Conservation (phyloP, 2,888 invertebrate species). For the Epirrhoe tristata region DNA sequence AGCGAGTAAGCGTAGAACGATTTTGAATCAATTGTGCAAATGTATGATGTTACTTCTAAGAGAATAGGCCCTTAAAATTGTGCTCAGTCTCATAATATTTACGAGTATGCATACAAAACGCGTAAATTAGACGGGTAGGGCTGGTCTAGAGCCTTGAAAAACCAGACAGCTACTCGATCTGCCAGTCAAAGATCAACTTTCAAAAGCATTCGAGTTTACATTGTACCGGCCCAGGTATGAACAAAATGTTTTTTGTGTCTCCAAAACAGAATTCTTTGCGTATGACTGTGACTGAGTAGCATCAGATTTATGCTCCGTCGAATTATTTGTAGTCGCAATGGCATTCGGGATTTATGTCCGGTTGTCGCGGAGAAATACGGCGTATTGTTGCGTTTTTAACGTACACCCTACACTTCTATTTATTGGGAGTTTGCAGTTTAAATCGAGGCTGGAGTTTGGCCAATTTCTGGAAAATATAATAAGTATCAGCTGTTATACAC, state of each 20-base stretch:
- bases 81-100: conserved; percentile 18
- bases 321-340: conserved; percentile 52
- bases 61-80: conserved; percentile 28
- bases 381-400: conserved; percentile 56
- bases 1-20: not conserved
- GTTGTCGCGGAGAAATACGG: conserved; percentile 47
- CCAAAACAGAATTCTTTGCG: conserved; percentile 48
- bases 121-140: conserved; percentile 28
- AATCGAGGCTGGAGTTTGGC: conserved; percentile 31
- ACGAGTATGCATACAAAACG: conserved; percentile 29
- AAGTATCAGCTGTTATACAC: conserved; percentile 21
- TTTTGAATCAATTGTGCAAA: not conserved
- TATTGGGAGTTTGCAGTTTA: conserved; percentile 42
- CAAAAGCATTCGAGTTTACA: conserved; percentile 36
- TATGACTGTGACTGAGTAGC: conserved; percentile 44
- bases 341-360: conserved; percentile 54
- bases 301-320: conserved; percentile 52
- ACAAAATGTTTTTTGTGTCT: conserved; percentile 46
- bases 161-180: conserved; percentile 31
- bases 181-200: conserved; percentile 38
- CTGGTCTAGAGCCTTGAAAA: conserved; percentile 34
- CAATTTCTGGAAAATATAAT: conserved; percentile 28
- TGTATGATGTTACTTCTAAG: conserved; percentile 4
- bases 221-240: conserved; percentile 28
- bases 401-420: conserved; percentile 46